Evolutionary conservation across 1,140 invertebrate genomes (phyloP).

Genomic region (Drosophila mauritiana): DNA sequence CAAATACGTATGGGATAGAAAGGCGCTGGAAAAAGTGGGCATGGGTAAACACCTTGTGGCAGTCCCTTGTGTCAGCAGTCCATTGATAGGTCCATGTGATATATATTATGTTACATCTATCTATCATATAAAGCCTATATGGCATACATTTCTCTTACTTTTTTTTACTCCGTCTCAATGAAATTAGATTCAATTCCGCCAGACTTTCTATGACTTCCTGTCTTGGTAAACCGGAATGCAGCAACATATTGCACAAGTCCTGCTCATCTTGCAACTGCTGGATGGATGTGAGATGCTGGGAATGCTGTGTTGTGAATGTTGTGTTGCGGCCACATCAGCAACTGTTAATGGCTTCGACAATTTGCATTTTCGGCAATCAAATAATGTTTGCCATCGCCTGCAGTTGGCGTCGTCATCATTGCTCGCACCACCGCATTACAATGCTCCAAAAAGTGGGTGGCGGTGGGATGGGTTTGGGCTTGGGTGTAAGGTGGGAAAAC

Average conservation of each 20-base stretch:
- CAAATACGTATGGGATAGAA: conserved; percentile 13
- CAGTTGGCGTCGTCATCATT: conserved; percentile 38
- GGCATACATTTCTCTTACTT: not conserved
- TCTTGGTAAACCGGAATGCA: conserved; percentile 14
- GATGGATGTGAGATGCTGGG: not conserved
- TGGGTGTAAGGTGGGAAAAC: not conserved
- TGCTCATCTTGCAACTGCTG: conserved; percentile 8
- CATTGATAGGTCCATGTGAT: not conserved
- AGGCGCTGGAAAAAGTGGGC: not conserved
- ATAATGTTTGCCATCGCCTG: conserved; percentile 47
- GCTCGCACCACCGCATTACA: conserved; percentile 19
- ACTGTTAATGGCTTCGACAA: conserved; percentile 51
- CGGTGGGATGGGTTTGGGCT: not conserved
- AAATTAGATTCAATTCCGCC: conserved; percentile 11
- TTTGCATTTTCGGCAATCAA: conserved; percentile 56
- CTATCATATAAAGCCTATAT: no score
- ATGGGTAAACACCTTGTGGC: not conserved
- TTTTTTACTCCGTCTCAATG: not conserved
- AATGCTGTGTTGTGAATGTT: not conserved
- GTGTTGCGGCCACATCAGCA: conserved; percentile 26
- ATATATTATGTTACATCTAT: not conserved
- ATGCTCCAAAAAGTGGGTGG: conserved; percentile 1
- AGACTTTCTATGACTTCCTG: conserved; percentile 18
- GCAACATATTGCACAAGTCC: conserved; percentile 1
- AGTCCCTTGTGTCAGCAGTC: not conserved